These are phyloP conservation scores for Anguilla pacifica DNA, from an alignment of 2,797 vertebrate genomes.

Conservation along the genomic window DNA sequence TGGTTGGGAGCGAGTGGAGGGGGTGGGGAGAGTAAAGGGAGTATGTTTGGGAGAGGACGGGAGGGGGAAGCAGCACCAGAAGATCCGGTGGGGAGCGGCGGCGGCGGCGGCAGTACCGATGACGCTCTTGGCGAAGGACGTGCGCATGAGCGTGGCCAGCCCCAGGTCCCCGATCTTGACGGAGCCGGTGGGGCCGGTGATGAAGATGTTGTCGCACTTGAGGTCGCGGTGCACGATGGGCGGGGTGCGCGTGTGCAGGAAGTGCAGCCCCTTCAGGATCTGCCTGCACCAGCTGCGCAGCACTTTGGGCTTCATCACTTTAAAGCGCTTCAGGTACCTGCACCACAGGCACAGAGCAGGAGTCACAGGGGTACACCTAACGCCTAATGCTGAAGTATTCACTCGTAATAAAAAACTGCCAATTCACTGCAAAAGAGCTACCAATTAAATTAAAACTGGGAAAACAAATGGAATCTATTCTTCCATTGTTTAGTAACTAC, in stretches of 20 bases:
- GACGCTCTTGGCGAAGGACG: constrained; percentile 95
- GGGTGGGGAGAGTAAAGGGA: not conserved
- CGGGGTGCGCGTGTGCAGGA: constrained; percentile 91
- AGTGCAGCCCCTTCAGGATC: constrained; percentile 93
- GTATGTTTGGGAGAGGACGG: not conserved
- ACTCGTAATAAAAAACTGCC: not conserved
- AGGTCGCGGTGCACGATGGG: constrained; percentile 96
- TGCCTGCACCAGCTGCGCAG: constrained; percentile 95
- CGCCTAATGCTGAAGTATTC: not conserved
- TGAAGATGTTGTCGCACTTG: constrained; percentile 98
- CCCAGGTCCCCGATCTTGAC: constrained; percentile 96
- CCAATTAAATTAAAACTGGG: not conserved
- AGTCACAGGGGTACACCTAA: not conserved
- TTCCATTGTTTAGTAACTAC: not conserved
- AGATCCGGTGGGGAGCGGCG: not conserved
- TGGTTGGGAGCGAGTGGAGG: not conserved
- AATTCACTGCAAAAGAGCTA: not conserved
- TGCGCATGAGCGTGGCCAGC: constrained; percentile 92
- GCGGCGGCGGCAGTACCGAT: constrained; percentile 74
- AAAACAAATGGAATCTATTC: not conserved
- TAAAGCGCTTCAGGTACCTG: constrained; percentile 95
- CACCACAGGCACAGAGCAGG: not conserved
- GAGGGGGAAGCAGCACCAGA: not conserved
- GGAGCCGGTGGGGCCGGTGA: constrained; percentile 94
- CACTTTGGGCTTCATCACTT: constrained; percentile 97